These are phyloP conservation scores for Agapornis canus DNA, from an alignment of 2,797 vertebrate species.

Conservation along the genomic window DNA sequence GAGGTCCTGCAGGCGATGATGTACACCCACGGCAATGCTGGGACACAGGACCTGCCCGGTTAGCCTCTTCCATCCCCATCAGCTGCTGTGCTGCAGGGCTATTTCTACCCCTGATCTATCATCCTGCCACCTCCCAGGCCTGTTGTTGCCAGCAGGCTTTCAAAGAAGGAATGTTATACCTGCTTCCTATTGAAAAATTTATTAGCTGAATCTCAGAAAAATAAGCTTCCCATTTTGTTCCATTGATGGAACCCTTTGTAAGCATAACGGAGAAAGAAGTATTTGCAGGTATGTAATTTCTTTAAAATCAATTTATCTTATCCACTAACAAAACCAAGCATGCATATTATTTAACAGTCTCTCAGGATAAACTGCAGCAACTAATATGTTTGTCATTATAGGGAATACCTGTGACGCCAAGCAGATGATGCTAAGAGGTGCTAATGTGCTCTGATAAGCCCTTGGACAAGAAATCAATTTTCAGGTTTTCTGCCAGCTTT, in stretches of 20 bases:
- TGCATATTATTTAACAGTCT: not conserved
- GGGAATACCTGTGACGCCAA: not conserved
- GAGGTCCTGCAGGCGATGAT: rapidly evolving
- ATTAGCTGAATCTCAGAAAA: not conserved
- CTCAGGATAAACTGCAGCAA: not conserved
- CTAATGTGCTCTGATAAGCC: not conserved
- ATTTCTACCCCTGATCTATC: not conserved
- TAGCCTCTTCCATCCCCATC: not conserved
- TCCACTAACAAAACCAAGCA: not conserved
- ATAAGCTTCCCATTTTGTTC: not conserved
- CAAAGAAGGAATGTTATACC: not conserved
- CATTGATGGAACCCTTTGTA: not conserved
- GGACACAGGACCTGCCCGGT: rapidly evolving
- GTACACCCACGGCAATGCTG: rapidly evolving
- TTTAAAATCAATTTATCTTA: not conserved
- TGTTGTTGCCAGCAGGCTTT: not conserved
- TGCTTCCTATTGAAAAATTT: not conserved
- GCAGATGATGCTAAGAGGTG: not conserved
- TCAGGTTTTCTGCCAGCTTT: not conserved
- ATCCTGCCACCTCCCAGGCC: not conserved
- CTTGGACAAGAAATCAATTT: not conserved
- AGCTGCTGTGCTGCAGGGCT: not conserved
- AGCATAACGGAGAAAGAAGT: not conserved
- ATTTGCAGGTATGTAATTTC: not conserved
- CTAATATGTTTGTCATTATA: not conserved